Evolutionary conservation across 2,797 vertebrate genomes (phyloP), one percentile per base, ranked within the genome.

Genomic region (Bovichtus diacanthus): DNA sequence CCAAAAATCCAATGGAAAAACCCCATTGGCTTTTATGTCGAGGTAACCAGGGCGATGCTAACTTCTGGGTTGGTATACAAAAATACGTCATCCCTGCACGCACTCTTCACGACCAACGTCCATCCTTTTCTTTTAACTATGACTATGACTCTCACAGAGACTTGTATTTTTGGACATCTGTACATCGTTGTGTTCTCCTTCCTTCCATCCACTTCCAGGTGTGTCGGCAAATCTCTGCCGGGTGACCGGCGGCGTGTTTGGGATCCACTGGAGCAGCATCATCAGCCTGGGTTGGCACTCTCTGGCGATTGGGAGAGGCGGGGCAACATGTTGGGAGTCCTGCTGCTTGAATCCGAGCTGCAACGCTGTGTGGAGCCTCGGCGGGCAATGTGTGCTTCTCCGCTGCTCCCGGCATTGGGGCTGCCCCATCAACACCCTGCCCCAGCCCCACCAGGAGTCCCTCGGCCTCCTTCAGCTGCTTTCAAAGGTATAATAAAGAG

Each of bases 261-360:
- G 94, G 18, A 94, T 96, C 80, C 94, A 95, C 82, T 95, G 93
- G 93, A 92, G 89, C 88, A 93, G 92, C 61, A 47, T 86, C 46
- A 68, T 95, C 36, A 68, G 87, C 55, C 63, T 95, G 39, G 95
- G 95, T 9, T 96, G 95, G 95, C 75, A 71, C 53, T 92, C 95
- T 5, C 83, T 95, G 59, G 94, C 94, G 0, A 41, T 68, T 0
- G 95, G 93, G 10, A 77, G 41, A 34, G 93, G 81, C 0, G 94
- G 94, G 2, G 84, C 91, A 0, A 93, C 88, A 0, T 96, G 95
- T 50, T 95, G 94, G 95, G 91, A 95, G 85, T 83, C 93, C 16
- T 99, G 98, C 93, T 99, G 98, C 92, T 84, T 94, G 90, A 91
- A 83, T 58, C 95, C 96, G 4, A 83, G 88, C 58, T 99, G 98